Evolutionary conservation across 37 sponge, comb jelly and placozoan genomes (phyloP).

Genomic region (Haliclona indistincta): DNA sequence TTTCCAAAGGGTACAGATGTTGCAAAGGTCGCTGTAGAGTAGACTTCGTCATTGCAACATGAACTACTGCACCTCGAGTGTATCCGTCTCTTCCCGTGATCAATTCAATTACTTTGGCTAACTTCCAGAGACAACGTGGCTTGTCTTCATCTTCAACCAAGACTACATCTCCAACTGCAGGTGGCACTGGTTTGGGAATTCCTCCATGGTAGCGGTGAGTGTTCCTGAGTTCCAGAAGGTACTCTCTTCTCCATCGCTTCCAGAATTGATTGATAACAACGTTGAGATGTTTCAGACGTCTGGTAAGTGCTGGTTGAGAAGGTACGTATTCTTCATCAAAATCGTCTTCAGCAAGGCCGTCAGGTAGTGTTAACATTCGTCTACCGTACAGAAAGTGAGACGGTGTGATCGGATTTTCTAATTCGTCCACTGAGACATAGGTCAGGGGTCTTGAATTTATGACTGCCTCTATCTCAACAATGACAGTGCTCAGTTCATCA

Average conservation of each 20-base stretch:
- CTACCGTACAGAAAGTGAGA: constrained; percentile 35
- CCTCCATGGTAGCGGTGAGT: not conserved
- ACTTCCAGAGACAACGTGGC: constrained; percentile 5
- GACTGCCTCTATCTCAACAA: constrained; percentile 30
- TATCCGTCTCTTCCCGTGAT: too few species aligned
- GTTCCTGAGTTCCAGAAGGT: constrained; percentile 2
- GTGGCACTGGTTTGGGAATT: too few species aligned
- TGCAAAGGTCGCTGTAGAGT: constrained; percentile 7
- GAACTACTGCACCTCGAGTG: too few species aligned
- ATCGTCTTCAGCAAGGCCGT: not conserved
- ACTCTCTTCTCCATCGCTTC: constrained; percentile 10
- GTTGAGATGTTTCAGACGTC: constrained; percentile 3
- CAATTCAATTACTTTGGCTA: too few species aligned
- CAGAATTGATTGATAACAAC: constrained; percentile 4
- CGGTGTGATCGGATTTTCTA: constrained; percentile 38
- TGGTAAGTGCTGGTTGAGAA: not conserved
- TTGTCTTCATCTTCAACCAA: constrained; percentile 1
- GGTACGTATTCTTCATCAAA: not conserved
- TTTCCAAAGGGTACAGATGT: constrained; percentile 22
- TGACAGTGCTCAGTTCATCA: constrained; percentile 22
- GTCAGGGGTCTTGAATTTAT: constrained; percentile 25
- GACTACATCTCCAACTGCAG: constrained; percentile 16
- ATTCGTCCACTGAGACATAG: constrained; percentile 18
- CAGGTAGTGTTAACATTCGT: constrained; percentile 21
- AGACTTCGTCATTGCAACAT: not conserved